Conservation (phyloP, 1,140 invertebrate genomes). For the Apis cerana region DNA sequence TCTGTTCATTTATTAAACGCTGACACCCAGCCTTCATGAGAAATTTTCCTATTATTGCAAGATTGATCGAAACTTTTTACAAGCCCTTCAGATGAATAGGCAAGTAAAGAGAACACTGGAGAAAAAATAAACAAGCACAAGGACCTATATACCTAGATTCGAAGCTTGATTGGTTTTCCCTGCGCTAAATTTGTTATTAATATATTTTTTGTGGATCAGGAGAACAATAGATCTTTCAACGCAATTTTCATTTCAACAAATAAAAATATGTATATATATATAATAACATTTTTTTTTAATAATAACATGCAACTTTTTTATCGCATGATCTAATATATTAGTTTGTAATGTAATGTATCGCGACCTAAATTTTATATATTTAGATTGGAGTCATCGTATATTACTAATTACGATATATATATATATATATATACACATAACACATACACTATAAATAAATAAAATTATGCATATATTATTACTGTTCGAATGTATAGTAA, state of each 20-base stretch:
- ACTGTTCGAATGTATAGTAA: no score
- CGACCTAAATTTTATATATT: no score
- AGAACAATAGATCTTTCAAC: background rate
- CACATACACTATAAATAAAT: no score
- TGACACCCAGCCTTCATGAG: background rate
- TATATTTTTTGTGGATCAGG: background rate
- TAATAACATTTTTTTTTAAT: no score
- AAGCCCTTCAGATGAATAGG: constrained; percentile 4
- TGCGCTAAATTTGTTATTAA: constrained; percentile 25
- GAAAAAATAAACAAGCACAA: constrained; percentile 33
- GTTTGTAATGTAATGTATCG: no score
- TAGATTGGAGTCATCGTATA: no score
- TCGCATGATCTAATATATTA: no score
- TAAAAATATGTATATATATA: background rate
- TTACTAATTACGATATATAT: no score
- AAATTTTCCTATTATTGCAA: constrained; percentile 7
- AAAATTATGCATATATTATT: no score
- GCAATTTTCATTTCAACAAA: background rate
- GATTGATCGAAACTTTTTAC: constrained; percentile 17
- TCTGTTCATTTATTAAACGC: background rate
- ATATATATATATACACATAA: no score
- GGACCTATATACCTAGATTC: constrained; percentile 54
- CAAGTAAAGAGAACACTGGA: constrained; percentile 26
- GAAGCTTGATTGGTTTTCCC: constrained; percentile 41
- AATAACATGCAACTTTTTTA: no score